Percentiles rank a stretch among this genome's conserved stretches.
phyloP scores from a whole-genome alignment of 2,888 invertebrate genomes.

The Panorpa germanica region DNA sequence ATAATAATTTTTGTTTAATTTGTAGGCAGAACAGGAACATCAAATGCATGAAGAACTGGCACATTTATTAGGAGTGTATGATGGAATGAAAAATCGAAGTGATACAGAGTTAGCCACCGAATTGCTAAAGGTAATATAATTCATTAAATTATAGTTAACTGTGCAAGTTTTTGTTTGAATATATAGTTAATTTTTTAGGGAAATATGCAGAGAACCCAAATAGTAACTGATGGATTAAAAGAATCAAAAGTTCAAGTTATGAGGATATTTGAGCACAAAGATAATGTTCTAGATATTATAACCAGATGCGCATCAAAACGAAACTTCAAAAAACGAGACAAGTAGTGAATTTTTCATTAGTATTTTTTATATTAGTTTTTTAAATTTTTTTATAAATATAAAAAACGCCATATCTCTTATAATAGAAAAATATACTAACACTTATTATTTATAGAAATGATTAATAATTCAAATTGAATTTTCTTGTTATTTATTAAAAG shows the following conservation, averaged over 20 bases:
- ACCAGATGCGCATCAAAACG: constrained; percentile 82
- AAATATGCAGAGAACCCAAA: constrained; percentile 84
- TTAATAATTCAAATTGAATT: too few relatives aligned
- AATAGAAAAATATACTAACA: too few relatives aligned
- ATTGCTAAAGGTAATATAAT: constrained; percentile 34
- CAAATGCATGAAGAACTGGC: constrained; percentile 24
- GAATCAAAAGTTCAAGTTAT: constrained; percentile 78
- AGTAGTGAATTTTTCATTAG: too few relatives aligned
- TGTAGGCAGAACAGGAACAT: constrained; percentile 31
- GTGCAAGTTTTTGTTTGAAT: constrained; percentile 2
- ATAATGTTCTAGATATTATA: constrained; percentile 74
- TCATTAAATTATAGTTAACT: constrained; percentile 6
- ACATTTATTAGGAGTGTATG: constrained; percentile 21
- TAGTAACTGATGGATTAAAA: constrained; percentile 77
- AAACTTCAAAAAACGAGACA: constrained; percentile 81
- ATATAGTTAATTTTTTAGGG: constrained; percentile 38
- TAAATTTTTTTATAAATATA: too few relatives aligned
- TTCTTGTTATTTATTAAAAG: too few relatives aligned
- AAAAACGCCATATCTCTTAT: too few relatives aligned
- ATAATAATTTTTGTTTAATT: constrained; percentile 12
- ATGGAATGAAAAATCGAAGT: constrained; percentile 23
- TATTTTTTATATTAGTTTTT: too few relatives aligned
- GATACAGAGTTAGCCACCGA: constrained; percentile 35
- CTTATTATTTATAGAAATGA: too few relatives aligned
- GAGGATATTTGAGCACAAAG: constrained; percentile 81